These are phyloP conservation scores for Incurvaria masculella DNA, from an alignment of 2,888 invertebrate species.

Conservation along the genomic window DNA sequence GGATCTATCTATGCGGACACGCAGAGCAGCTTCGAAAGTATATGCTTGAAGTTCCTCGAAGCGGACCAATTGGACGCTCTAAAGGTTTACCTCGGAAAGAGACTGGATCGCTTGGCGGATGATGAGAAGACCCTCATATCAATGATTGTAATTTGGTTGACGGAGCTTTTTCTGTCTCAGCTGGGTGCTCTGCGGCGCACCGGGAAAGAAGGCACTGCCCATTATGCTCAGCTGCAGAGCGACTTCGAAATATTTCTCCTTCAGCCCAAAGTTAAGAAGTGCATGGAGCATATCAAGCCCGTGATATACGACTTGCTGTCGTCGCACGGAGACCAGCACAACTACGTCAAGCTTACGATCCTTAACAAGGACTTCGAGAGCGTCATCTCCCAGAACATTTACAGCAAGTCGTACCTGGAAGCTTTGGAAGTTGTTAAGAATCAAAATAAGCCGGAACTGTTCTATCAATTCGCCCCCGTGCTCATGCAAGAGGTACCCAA, in stretches of 20 bases:
- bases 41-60: constrained; percentile 87
- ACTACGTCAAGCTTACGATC: constrained; percentile 82
- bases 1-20: constrained; percentile 89
- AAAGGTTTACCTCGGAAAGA: constrained; percentile 81
- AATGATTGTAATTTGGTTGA: constrained; percentile 92
- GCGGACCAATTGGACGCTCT: constrained; percentile 79
- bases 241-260: constrained; percentile 77
- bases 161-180: constrained; percentile 88
- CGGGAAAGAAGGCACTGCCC: constrained; percentile 34
- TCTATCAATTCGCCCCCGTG: constrained; percentile 87
- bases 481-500: constrained; percentile 83
- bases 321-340: constrained; percentile 92
- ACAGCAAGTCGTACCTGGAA: constrained; percentile 68
- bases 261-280: constrained; percentile 69
- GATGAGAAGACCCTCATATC: constrained; percentile 86
- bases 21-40: constrained; percentile 89
- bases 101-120: constrained; percentile 67
- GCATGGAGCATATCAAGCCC: constrained; percentile 75
- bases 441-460: constrained; percentile 74
- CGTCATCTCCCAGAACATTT: constrained; percentile 86
- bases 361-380: constrained; percentile 91
- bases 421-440: constrained; percentile 77
- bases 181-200: constrained; percentile 68
- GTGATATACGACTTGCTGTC: constrained; percentile 89
- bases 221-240: constrained; percentile 63